Conservation (phyloP, 2,797 vertebrate genomes). For the Orientallactaga sibirica region DNA sequence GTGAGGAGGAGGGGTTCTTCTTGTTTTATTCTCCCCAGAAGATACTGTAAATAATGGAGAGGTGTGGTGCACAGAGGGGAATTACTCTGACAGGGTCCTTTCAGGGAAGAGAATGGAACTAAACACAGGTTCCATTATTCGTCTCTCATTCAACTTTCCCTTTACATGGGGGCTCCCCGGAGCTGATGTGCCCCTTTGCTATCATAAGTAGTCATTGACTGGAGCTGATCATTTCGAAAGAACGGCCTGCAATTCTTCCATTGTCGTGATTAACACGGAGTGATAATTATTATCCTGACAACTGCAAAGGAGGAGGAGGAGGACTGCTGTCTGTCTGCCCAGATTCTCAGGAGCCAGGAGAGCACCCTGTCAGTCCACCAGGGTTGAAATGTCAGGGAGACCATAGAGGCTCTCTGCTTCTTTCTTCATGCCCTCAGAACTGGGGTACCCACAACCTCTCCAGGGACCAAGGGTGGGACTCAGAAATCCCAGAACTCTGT, state of each 20-base stretch:
- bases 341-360: neutral
- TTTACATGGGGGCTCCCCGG: slow-evolving; percentile 74
- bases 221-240: slow-evolving; percentile 88
- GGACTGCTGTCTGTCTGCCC: slow-evolving; percentile 21
- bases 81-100: slow-evolving; percentile 78
- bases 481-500: neutral
- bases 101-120: slow-evolving; percentile 80
- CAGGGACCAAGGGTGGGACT: neutral
- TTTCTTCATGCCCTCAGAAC: neutral
- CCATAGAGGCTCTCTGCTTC: slow-evolving; percentile 25
- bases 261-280: slow-evolving; percentile 86
- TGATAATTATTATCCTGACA: slow-evolving; percentile 86
- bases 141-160: slow-evolving; percentile 82
- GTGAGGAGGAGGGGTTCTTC: neutral
- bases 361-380: slow-evolving; percentile 68
- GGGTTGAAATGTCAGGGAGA: neutral
- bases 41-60: slow-evolving; percentile 76
- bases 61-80: slow-evolving; percentile 51
- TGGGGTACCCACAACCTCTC: neutral
- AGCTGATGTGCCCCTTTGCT: slow-evolving; percentile 83
- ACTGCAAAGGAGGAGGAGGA: slow-evolving; percentile 7
- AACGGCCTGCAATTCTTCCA: slow-evolving; percentile 84
- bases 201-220: slow-evolving; percentile 85
- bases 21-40: slow-evolving; percentile 77
- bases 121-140: slow-evolving; percentile 83